Evolutionary conservation across 2,113 vertebrate genomes (phyloP).

Genomic region (Electrona antarctica): DNA sequence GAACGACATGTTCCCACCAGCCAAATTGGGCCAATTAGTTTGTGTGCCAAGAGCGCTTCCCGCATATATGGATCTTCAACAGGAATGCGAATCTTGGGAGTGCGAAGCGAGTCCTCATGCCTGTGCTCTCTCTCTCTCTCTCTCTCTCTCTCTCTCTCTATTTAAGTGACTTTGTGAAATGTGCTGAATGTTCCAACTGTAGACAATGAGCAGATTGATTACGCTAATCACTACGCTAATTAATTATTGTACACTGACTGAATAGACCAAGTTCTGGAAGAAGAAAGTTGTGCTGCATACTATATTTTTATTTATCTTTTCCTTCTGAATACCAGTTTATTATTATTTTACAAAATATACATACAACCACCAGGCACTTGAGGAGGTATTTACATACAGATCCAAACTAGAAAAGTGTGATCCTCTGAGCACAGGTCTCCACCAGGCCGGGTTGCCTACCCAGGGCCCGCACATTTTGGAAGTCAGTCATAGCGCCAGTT

Average conservation of each 20-base stretch:
- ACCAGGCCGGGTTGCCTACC: too few species aligned
- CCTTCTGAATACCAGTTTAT: neutral
- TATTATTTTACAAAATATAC: too few species aligned
- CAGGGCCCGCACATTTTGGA: too few species aligned
- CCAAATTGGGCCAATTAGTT: slow-evolving; percentile 72
- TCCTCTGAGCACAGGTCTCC: too few species aligned
- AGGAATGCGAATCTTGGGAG: slow-evolving; percentile 16
- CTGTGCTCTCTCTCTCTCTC: slow-evolving; percentile 7
- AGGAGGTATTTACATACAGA: too few species aligned
- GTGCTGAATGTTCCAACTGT: slow-evolving; percentile 6
- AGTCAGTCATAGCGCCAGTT: too few species aligned
- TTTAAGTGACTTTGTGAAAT: slow-evolving; percentile 17
- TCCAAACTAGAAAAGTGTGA: too few species aligned
- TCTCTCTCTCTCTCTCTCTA: neutral
- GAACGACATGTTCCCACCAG: slow-evolving; percentile 41
- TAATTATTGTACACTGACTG: slow-evolving; percentile 23
- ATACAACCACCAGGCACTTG: too few species aligned
- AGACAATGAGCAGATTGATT: slow-evolving; percentile 46
- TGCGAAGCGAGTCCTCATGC: slow-evolving; percentile 6
- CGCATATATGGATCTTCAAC: slow-evolving; percentile 11
- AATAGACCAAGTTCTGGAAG: slow-evolving; percentile 17
- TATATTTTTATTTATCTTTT: neutral
- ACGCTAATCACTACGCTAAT: slow-evolving; percentile 42
- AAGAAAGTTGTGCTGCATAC: slow-evolving; percentile 2
- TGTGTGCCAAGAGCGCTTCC: slow-evolving; percentile 31